A percentile compares a stretch with the other conserved stretches of the same genome.
Conservation (phyloP, 2,797 vertebrate species). For the Gadopsis bispinosus region DNA sequence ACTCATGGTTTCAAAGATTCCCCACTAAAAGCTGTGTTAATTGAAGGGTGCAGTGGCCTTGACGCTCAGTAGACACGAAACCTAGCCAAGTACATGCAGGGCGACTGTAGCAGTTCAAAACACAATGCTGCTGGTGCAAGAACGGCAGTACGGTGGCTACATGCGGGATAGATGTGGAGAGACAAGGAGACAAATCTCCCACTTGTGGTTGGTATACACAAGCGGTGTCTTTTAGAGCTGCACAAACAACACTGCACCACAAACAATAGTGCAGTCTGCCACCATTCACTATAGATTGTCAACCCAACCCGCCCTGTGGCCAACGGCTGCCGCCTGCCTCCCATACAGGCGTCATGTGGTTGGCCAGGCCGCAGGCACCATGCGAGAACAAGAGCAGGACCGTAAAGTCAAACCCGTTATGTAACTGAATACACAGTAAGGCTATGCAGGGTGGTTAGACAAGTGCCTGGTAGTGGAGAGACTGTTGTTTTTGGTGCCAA, state of each 20-base stretch:
- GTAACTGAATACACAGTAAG: conserved; percentile 42
- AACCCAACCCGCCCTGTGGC: conserved; percentile 65
- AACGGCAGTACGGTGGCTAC: conserved; percentile 67
- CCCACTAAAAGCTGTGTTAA: conserved; percentile 82
- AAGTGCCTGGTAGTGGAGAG: conserved; percentile 9
- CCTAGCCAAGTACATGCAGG: conserved; percentile 75
- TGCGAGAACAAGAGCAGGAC: conserved; percentile 49
- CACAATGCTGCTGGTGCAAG: conserved; percentile 77
- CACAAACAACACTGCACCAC: conserved; percentile 78
- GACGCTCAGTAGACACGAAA: conserved; percentile 79
- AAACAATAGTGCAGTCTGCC: conserved; percentile 78
- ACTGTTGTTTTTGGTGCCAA: conserved; percentile 20
- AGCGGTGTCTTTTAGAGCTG: conserved; percentile 71
- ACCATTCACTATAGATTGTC: conserved; percentile 74
- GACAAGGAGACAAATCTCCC: conserved; percentile 76
- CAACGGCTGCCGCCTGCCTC: conserved; percentile 60
- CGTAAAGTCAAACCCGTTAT: conserved; percentile 53
- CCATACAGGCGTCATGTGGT: conserved; percentile 67
- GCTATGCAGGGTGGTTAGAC: conserved; percentile 32
- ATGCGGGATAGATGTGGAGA: conserved; percentile 71
- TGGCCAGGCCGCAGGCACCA: conserved; percentile 62
- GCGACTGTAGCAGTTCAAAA: conserved; percentile 76
- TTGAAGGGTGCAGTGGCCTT: conserved; percentile 77
- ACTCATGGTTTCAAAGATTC: conserved; percentile 79
- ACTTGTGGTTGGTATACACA: conserved; percentile 80